Evolutionary conservation across 2,888 invertebrate species (phyloP).

Genomic region (Acronicta aceris): DNA sequence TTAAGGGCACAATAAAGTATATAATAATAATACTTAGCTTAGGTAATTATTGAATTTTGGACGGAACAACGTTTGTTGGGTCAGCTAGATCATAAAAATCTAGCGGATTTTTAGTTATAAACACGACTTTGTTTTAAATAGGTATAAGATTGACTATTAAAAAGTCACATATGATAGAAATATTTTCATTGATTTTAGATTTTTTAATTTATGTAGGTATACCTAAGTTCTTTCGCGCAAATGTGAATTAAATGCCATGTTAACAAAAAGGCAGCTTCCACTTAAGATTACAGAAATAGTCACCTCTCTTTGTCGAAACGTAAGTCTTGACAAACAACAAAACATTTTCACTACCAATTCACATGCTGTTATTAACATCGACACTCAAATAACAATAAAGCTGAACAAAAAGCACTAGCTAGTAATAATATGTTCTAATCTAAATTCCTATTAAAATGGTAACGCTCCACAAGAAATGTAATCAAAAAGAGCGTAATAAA

Average conservation of each 20-base stretch:
- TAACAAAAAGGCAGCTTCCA: not conserved
- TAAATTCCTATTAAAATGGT: constrained; percentile 54
- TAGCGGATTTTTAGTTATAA: no score
- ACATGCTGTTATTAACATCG: constrained; percentile 32
- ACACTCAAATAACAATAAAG: constrained; percentile 32
- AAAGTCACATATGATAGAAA: no score
- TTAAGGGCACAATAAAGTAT: no score
- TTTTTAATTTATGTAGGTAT: no score
- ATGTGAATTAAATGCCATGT: not conserved
- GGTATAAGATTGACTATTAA: no score
- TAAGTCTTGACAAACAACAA: constrained; percentile 63
- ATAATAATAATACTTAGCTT: no score
- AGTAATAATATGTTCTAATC: constrained; percentile 33
- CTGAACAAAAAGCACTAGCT: constrained; percentile 14
- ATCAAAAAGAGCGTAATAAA: constrained; percentile 51
- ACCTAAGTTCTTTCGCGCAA: no score
- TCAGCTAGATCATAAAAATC: no score
- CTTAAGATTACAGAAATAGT: constrained; percentile 1
- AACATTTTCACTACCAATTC: constrained; percentile 52
- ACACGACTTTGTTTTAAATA: no score
- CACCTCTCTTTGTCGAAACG: constrained; percentile 56
- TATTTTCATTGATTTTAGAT: no score
- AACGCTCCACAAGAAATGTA: constrained; percentile 51
- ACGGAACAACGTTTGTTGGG: no score
- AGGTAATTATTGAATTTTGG: no score